Evolutionary conservation across 2,888 invertebrate species (phyloP).

Genomic region (Andrena camellia): DNA sequence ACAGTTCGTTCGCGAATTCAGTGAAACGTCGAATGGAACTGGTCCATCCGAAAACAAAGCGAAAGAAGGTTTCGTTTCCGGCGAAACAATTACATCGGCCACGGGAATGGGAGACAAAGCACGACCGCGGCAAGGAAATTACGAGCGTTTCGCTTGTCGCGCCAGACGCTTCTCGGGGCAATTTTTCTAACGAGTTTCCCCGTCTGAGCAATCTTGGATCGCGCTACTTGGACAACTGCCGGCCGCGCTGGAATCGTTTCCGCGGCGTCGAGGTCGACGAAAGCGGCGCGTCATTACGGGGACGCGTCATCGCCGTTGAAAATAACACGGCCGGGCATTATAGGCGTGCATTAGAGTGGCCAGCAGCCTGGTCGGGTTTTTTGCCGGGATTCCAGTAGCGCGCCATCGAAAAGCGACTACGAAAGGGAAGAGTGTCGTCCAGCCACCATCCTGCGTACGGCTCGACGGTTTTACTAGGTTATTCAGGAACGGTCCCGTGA

Average conservation of each 20-base stretch:
- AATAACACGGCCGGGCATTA: conserved; percentile 80
- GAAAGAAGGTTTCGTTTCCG: conserved; percentile 5
- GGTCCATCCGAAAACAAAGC: background rate
- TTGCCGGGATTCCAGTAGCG: conserved; percentile 84
- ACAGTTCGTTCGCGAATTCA: conserved; percentile 1
- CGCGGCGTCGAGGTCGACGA: conserved; percentile 33
- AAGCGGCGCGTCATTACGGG: conserved; percentile 32
- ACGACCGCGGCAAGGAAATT: conserved; percentile 2
- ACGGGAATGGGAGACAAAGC: conserved; percentile 9
- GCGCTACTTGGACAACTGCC: conserved; percentile 28
- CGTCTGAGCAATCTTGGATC: conserved; percentile 21
- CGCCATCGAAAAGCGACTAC: conserved; percentile 81
- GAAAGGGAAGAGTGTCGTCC: conserved; percentile 59
- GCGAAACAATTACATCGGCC: conserved; percentile 19
- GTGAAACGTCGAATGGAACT: background rate
- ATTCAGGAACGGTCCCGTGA: conserved; percentile 74
- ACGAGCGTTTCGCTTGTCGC: conserved; percentile 6
- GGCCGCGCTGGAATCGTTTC: conserved; percentile 10
- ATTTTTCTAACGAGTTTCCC: conserved; percentile 33
- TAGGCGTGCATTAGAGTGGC: conserved; percentile 81
- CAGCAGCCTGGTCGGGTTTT: conserved; percentile 82
- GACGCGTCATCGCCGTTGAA: conserved; percentile 63
- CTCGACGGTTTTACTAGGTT: conserved; percentile 80
- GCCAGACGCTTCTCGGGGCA: background rate
- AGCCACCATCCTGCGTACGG: conserved; percentile 55